Base-by-base conservation (phyloP, 2,797 vertebrate species). In the Phrynocephalus guinanensis region DNA sequence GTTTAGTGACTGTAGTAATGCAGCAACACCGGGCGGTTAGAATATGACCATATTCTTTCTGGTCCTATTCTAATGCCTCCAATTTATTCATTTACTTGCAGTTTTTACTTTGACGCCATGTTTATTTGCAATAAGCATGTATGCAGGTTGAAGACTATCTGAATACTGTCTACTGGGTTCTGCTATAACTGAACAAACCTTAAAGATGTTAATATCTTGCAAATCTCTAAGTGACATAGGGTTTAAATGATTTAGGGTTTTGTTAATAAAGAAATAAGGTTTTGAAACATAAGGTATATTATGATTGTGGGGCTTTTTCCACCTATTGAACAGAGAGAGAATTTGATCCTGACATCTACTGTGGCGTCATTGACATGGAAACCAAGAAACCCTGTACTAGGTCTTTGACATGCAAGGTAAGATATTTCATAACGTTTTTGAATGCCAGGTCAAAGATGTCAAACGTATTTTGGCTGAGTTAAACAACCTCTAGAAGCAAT, bases 341-440 rank as follows among this genome's bases (percentile, higher is more conserved):
- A 96, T 99, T 99, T 97, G 99, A 99, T 97, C 97, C 99, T 94
- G 98, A 99, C 96, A 96, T 98, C 96, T 99, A 99, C 96, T 99
- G 99, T 97, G 99, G 99, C 86, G 99, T 99, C 93, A 92, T 99
- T 95, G 99, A 99, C 97, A 95, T 98, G 90, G 98, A 98, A 90
- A 98, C 98, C 94, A 98, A 98, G 96, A 99, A 99, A 97, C 98
- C 98, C 97, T 99, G 99, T 97, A 99, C 99, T 96, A 98, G 99
- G 97, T 99, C 99, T 95, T 97, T 99, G 96, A 99, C 99, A 95
- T 99, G 99, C 98, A 99, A 99, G 99, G 99, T 97, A 98, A 92
- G 96, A 86, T 79, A 18, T 18, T 79, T 89, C 85, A 90, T 79
- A 83, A 48, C 26, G 86, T 85, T 91, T 66, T 24, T 77, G 44